phyloP scores from a whole-genome alignment of 2,888 invertebrate species.

The Drosophila macrothrix region DNA sequence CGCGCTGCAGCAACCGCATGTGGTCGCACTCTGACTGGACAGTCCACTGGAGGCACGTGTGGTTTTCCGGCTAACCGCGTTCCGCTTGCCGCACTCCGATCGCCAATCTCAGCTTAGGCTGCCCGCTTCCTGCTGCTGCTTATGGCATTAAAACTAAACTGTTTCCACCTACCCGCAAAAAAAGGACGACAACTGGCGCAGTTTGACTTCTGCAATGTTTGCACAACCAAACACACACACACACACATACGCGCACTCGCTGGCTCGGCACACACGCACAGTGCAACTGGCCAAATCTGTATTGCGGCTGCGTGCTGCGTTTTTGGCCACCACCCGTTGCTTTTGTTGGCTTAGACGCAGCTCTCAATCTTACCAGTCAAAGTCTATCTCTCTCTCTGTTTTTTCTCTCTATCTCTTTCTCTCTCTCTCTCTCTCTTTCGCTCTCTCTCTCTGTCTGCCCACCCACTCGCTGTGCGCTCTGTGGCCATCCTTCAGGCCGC shows the following conservation, averaged over 20 bases:
- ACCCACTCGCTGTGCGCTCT: conserved; percentile 44
- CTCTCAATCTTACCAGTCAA: conserved; percentile 33
- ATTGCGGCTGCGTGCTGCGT: conserved; percentile 60
- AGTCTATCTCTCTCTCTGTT: not conserved
- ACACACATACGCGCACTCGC: conserved; percentile 8
- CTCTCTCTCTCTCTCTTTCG: not conserved
- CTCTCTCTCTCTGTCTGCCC: conserved; percentile 30
- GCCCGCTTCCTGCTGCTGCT: conserved; percentile 63
- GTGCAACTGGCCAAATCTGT: conserved; percentile 59
- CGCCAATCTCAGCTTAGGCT: conserved; percentile 18
- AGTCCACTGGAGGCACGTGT: conserved; percentile 80
- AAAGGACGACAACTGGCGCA: conserved; percentile 76
- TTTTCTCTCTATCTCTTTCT: not conserved
- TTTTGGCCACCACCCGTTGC: conserved; percentile 64
- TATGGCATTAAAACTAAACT: conserved; percentile 79
- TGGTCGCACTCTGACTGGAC: conserved; percentile 52
- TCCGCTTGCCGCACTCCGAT: conserved; percentile 9
- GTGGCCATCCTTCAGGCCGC: conserved; percentile 3
- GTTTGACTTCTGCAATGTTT: conserved; percentile 69
- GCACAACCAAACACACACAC: conserved; percentile 15
- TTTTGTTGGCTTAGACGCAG: conserved; percentile 66
- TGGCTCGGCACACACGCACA: conserved; percentile 8
- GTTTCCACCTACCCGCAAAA: conserved; percentile 80
- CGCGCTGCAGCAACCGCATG: conserved; percentile 63
- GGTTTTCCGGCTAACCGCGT: conserved; percentile 81